Base-by-base conservation (phyloP, 1,140 invertebrate genomes). In the Cotesia typhae region DNA sequence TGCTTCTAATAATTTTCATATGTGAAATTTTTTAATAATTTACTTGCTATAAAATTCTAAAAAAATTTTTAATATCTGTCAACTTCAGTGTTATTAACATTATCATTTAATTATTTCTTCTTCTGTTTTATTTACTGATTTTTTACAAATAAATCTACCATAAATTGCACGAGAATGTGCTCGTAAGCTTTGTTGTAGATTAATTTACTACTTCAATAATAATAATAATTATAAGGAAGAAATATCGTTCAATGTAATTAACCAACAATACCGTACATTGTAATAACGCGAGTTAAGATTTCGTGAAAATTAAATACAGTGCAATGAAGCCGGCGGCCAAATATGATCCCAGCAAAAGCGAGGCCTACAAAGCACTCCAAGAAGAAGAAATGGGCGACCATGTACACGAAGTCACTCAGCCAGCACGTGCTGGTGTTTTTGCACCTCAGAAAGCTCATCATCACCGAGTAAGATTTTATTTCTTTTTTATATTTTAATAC, bases 311-410 rank as follows among this genome's bases (percentile, higher is more conserved):
- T 80, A 61, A 76, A 80, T 76, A 41, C 72, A 75, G 86, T 81
- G 83, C 83, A 72, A 93, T 91, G 90, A 91, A 91, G 86, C 91
- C 92, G 76, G 85, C 91, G 76, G 85, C 91, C 78, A 90, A 90
- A 79, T 95, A 92, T 88, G 93, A 95, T 88, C 94, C 94, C 75
- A 91, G 92, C 83, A 92, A 93, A 87, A 94, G 93, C 82, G 94
- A 95, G 83, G 94, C 94, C 35, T 94, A 91, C 89, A 93, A 92
- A 88, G 93, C 92, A 78, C 89, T 95, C 57, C 92, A 94, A 86
- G 93, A 95, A 84, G 90, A 92, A 75, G 88, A 89, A 79, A 82
- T 89, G 47, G 89, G 89, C 53, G 88, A 90, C 80, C 79, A 84
- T 7, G 85, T 91, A 60, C 92, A 92, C 71, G 93, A 94, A 85